These are phyloP conservation scores for Apostichopus leukothele DNA, from an alignment of 53 echinoderm and acorn worm genomes.

Conservation along the genomic window DNA sequence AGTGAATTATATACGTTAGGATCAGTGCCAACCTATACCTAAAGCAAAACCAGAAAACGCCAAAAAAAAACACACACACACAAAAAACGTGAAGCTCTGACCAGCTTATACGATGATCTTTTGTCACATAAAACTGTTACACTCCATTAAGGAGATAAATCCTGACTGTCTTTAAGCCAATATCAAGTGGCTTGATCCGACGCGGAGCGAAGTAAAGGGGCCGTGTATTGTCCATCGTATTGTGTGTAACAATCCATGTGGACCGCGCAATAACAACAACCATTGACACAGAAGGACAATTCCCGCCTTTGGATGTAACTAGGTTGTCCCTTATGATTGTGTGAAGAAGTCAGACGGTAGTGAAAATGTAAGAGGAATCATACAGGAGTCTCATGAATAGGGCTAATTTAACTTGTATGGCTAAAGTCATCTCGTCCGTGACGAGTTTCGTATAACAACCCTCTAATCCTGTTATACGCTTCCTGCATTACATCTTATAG, in stretches of 20 bases:
- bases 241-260: not conserved
- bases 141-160: not conserved
- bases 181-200: too few relatives aligned
- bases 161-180: not conserved
- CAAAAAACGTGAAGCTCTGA: not conserved
- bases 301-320: not conserved
- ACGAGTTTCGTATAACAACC: not conserved
- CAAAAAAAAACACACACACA: too few relatives aligned
- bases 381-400: not conserved
- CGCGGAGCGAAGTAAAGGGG: not conserved
- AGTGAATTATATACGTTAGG: too few relatives aligned
- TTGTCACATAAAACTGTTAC: not conserved
- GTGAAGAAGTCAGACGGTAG: not conserved
- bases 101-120: not conserved
- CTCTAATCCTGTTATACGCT: not conserved
- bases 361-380: not conserved
- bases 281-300: not conserved
- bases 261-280: not conserved
- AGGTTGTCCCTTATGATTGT: not conserved
- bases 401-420: not conserved
- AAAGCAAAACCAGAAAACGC: too few relatives aligned
- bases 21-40: too few relatives aligned
- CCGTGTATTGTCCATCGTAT: not conserved
- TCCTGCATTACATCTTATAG: not conserved
- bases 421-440: not conserved